Evolutionary conservation across 2,888 invertebrate species (phyloP).

Genomic region (Melipona beecheii): DNA sequence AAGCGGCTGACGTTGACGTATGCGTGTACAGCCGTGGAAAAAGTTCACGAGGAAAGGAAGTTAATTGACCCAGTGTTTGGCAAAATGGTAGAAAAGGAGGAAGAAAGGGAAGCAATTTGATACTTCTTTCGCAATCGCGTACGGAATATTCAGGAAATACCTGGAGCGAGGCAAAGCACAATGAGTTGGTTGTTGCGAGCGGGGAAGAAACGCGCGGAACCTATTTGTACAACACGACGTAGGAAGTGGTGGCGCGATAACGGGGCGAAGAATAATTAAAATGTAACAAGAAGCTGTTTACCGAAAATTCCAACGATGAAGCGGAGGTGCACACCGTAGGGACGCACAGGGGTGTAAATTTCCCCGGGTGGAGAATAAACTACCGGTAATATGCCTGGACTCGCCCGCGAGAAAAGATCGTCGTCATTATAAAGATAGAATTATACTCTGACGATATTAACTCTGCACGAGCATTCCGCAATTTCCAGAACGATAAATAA

Average conservation of each 20-base stretch:
- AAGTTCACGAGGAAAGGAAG: background rate
- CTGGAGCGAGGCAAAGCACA: background rate
- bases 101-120: background rate
- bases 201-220: background rate
- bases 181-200: background rate
- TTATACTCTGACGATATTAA: constrained; percentile 65
- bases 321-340: background rate
- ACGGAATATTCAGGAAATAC: background rate
- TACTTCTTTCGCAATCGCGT: background rate
- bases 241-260: constrained; percentile 11
- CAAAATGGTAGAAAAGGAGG: background rate
- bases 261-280: constrained; percentile 44
- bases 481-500: constrained; percentile 63
- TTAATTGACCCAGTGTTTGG: background rate
- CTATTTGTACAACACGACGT: constrained; percentile 6
- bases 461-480: constrained; percentile 57
- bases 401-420: constrained; percentile 61
- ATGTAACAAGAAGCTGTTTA: constrained; percentile 55
- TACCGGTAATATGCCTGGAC: constrained; percentile 55
- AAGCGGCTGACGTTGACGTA: background rate
- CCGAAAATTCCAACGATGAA: constrained; percentile 47
- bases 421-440: constrained; percentile 66
- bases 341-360: constrained; percentile 45
- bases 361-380: constrained; percentile 51
- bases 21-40: background rate